Percentiles rank a stretch among this genome's conserved stretches.
These are phyloP conservation scores for Melanophora roralis DNA, from an alignment of 2,888 invertebrate genomes.

Conservation along the genomic window DNA sequence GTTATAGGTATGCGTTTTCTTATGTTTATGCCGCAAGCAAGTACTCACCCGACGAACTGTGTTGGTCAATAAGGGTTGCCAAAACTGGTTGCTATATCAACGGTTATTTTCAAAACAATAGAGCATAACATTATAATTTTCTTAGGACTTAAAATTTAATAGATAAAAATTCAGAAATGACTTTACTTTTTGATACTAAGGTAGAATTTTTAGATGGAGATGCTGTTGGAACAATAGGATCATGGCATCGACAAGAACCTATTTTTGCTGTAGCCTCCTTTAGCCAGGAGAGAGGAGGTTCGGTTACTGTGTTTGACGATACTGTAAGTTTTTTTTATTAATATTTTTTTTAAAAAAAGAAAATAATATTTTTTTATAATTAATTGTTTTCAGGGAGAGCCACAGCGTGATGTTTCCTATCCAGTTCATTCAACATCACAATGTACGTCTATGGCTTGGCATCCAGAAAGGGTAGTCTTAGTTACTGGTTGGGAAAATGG, in stretches of 20 bases:
- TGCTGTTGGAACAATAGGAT: slow-evolving; percentile 87
- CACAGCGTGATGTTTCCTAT: slow-evolving; percentile 85
- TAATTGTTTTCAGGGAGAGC: slow-evolving; percentile 81
- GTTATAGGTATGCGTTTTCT: no score
- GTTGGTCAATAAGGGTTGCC: neutral
- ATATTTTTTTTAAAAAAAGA: neutral
- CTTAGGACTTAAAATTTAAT: neutral
- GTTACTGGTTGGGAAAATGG: slow-evolving; percentile 96
- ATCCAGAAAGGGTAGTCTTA: slow-evolving; percentile 88
- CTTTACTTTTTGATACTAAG: slow-evolving; percentile 89
- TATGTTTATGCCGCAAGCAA: no score
- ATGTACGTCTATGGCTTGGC: slow-evolving; percentile 91
- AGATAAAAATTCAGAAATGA: slow-evolving; percentile 79
- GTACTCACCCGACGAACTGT: no score
- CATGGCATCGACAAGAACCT: slow-evolving; percentile 90
- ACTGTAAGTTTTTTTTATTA: slow-evolving; percentile 79
- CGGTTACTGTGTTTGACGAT: slow-evolving; percentile 92
- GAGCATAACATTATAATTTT: slow-evolving; percentile 8
- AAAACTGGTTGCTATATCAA: slow-evolving; percentile 56
- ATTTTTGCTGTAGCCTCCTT: slow-evolving; percentile 91
- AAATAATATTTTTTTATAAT: neutral
- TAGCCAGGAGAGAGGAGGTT: slow-evolving; percentile 92
- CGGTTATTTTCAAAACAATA: slow-evolving; percentile 18
- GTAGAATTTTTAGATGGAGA: slow-evolving; percentile 86
- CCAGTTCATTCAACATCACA: slow-evolving; percentile 87